Evolutionary conservation across 2,113 vertebrate species (phyloP).

Genomic region (Odocoileus hemionus): DNA sequence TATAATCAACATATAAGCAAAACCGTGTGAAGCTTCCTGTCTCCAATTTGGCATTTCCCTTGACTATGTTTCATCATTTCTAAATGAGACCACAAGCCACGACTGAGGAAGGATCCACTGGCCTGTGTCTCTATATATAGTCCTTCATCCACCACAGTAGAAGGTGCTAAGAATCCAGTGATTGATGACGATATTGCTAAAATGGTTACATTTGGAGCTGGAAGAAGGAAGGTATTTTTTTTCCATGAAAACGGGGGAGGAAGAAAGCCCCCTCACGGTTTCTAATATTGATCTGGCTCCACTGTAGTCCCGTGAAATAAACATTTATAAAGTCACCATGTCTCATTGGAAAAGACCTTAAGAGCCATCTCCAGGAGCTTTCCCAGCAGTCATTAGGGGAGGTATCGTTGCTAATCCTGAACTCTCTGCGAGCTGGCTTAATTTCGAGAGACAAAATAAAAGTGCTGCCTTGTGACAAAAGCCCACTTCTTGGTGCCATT

Average conservation of each 20-base stretch:
- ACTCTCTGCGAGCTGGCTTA: background rate
- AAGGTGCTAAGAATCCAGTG: conserved; percentile 7
- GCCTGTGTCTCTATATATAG: conserved; percentile 21
- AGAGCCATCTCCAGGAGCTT: background rate
- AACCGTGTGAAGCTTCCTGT: background rate
- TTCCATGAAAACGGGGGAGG: background rate
- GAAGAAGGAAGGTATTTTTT: background rate
- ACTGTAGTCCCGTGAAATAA: background rate
- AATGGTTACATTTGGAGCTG: conserved; percentile 23
- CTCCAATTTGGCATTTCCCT: conserved; percentile 8
- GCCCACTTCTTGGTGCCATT: background rate
- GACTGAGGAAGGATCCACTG: background rate
- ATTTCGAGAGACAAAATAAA: conserved; percentile 43
- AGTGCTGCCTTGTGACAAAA: background rate
- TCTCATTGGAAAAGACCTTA: background rate
- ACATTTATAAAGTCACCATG: background rate
- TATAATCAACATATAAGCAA: background rate
- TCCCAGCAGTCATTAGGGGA: background rate
- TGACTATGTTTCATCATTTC: background rate
- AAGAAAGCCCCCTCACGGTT: background rate
- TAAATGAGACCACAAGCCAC: conserved; percentile 14
- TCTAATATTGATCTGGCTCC: background rate
- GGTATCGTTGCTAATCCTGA: background rate
- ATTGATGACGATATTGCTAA: conserved; percentile 25
- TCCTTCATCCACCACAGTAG: background rate